Evolutionary conservation across 1,140 invertebrate genomes (phyloP), one percentile per base, ranked within the genome.

Genomic region (Notospermus geniculatus): DNA sequence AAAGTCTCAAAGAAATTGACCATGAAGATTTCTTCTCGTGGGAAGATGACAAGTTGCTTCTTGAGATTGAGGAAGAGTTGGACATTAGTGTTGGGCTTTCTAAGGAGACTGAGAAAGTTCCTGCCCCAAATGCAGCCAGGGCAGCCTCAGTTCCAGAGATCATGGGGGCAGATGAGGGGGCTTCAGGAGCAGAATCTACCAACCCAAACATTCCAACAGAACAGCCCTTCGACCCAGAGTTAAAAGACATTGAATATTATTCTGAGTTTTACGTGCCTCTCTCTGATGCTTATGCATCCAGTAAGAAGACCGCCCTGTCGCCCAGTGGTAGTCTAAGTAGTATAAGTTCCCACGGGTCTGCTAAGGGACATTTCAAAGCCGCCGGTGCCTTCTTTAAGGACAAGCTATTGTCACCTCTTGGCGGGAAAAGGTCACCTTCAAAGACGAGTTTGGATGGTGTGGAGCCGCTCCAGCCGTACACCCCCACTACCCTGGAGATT

Each of bases 21-120:
- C 59, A 57, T 13, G 77, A 79, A 43, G 77, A 79, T 59, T 77
- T 74, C 62, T 79, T 79, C 52, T 76, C 70, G 0, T 79, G 77
- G 73, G 75, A 80, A 46, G 75, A 76, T 22, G 75, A 76, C 50
- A 70, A 69, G 29, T 43, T 78, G 15, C 67, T 74, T 27, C 59
- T 81, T n/a, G 62, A 70, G 9, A 70, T 78, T 39, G 66, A 74
- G 25, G 62, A 68, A 25, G 73, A 74, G 53, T 58, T 59, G 55
- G 57, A 60, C 32, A 36, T 15, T 4, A 36, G 32, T 36, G 32
- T 36, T 36, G 32, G 32, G 4, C 32, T 36, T 15, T 36, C 32
- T 4, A 36, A 36, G 15, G 32, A 36, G 32, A 15, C 32, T 36
- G 15, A 4, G 32, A 15, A n/a, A n/a, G n/a, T n/a, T n/a, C n/a